phyloP scores from a whole-genome alignment of 1,140 invertebrate species.

The Zaprionus inermis region DNA sequence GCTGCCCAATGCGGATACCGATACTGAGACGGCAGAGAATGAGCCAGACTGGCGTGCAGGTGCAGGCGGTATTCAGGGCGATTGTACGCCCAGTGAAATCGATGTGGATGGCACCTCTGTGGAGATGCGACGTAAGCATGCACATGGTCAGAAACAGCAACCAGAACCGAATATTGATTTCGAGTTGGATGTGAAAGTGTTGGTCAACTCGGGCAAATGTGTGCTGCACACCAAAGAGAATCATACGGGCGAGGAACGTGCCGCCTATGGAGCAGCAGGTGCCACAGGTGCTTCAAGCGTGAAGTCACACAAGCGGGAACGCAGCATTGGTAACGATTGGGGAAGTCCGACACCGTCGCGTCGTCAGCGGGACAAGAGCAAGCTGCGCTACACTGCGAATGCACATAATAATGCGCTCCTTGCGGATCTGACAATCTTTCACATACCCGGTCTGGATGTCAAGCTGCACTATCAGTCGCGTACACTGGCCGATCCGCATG shows the following conservation, averaged over 20 bases:
- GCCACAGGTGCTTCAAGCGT: conserved; percentile 58
- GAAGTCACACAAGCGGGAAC: conserved; percentile 78
- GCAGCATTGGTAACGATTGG: conserved; percentile 81
- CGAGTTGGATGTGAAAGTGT: conserved; percentile 97
- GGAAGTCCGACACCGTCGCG: conserved; percentile 85
- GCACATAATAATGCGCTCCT: conserved; percentile 85
- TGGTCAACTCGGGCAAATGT: conserved; percentile 98
- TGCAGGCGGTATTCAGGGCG: conserved; percentile 24
- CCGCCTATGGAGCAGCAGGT: conserved; percentile 85
- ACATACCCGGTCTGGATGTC: conserved; percentile 97
- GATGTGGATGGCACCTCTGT: conserved; percentile 88
- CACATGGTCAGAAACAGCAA: conserved; percentile 85
- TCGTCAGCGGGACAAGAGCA: conserved; percentile 85
- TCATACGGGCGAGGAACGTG: conserved; percentile 88
- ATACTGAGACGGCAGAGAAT: conserved; percentile 87
- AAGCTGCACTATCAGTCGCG: conserved; percentile 96
- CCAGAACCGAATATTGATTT: conserved; percentile 98
- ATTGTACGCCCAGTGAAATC: conserved; percentile 82
- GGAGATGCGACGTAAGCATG: conserved; percentile 87
- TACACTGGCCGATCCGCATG: conserved; percentile 87
- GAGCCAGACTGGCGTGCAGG: conserved; percentile 86
- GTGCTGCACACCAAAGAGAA: conserved; percentile 96
- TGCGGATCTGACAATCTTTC: conserved; percentile 95
- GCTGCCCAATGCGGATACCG: conserved; percentile 89
- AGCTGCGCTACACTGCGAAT: conserved; percentile 81